These are phyloP conservation scores for Ceriagrion tenellum DNA, from an alignment of 2,888 invertebrate species.

Conservation along the genomic window DNA sequence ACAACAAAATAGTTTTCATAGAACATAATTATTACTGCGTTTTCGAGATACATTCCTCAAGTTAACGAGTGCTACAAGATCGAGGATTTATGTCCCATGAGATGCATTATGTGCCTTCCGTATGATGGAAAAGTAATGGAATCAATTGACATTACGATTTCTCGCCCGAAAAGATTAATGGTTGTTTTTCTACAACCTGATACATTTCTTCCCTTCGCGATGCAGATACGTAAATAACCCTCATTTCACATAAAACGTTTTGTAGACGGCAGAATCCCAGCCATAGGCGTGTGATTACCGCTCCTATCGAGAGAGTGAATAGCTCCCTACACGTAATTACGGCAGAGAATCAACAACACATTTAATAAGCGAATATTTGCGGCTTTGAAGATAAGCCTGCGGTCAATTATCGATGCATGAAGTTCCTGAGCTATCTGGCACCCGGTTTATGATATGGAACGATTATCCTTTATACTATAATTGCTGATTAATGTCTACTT, in stretches of 20 bases:
- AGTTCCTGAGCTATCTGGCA: background rate
- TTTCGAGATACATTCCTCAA: too few relatives aligned
- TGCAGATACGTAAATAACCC: background rate
- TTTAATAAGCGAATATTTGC: background rate
- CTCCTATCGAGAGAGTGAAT: background rate
- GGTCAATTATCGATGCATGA: background rate
- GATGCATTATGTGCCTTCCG: too few relatives aligned
- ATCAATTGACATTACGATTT: too few relatives aligned
- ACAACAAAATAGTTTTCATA: too few relatives aligned
- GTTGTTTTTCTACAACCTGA: background rate
- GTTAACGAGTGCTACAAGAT: too few relatives aligned
- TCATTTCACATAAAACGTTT: background rate
- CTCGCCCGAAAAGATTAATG: too few relatives aligned
- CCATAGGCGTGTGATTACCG: background rate
- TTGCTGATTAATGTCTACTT: too few relatives aligned
- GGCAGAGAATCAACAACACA: background rate
- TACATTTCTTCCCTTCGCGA: background rate
- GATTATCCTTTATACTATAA: background rate
- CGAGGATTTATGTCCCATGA: too few relatives aligned
- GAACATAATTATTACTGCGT: too few relatives aligned
- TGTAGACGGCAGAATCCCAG: background rate
- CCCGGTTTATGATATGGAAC: background rate
- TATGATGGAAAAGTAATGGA: too few relatives aligned
- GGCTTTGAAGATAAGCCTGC: background rate
- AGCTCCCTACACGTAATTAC: background rate